Conservation (phyloP, 2,113 vertebrate species). For the Micromys minutus region DNA sequence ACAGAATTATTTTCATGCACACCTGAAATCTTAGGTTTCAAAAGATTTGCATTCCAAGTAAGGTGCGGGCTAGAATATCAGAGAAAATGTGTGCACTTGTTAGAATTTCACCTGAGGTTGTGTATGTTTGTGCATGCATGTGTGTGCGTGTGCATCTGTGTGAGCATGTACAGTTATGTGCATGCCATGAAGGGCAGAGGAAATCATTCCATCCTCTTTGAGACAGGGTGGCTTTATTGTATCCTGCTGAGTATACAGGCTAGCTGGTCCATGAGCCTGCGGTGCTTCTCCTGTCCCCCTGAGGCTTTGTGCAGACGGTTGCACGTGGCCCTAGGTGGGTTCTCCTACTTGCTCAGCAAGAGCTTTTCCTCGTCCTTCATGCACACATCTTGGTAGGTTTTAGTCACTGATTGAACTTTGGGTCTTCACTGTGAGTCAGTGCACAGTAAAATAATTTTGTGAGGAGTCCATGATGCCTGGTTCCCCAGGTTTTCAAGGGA, state of each 20-base stretch:
- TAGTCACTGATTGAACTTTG: not conserved
- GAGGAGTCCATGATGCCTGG: not conserved
- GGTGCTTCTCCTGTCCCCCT: not conserved
- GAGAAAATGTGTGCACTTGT: not conserved
- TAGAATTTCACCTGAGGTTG: not conserved
- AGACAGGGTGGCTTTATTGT: not conserved
- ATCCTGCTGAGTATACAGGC: too few relatives aligned
- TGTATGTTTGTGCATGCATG: not conserved
- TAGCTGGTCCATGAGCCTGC: not conserved
- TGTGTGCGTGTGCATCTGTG: not conserved
- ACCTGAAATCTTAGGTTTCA: not conserved
- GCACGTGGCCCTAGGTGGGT: not conserved
- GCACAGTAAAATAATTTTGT: not conserved
- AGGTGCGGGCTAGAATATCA: not conserved
- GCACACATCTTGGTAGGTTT: not conserved
- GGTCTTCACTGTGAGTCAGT: not conserved
- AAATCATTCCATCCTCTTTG: not conserved
- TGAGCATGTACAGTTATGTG: not conserved
- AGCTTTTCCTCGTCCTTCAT: not conserved
- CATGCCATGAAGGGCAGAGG: not conserved
- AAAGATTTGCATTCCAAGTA: constrained; percentile 16
- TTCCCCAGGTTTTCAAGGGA: not conserved
- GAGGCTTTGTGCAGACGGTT: too few relatives aligned
- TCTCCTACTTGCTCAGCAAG: not conserved
- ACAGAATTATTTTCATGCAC: not conserved